Evolutionary conservation across 2,113 vertebrate genomes (phyloP), one percentile per base, ranked within the genome.

Genomic region (Merops nubicus): DNA sequence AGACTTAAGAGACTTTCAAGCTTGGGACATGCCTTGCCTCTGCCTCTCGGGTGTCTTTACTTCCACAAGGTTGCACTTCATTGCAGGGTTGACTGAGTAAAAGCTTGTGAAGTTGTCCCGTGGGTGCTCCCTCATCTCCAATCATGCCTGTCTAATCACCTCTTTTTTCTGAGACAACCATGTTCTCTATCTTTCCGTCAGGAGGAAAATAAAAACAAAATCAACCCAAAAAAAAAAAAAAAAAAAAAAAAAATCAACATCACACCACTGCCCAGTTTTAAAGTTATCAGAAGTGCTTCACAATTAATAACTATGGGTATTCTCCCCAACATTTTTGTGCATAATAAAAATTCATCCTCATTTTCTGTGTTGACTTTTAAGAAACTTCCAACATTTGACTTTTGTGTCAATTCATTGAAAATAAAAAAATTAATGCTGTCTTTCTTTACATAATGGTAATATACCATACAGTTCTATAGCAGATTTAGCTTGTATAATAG

Each of bases 41-140:
- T 89, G 91, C 97, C 93, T 97, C 94, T 81, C 0, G 26, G 96
- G 96, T 67, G 47, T 81, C 92, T 95, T 98, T 95, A 85, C 80
- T 98, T 98, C 97, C 91, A 95, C 93, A 50, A 89, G 89, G 74
- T 84, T 97, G 97, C 92, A 57, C 91, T 92, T 85, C 59, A 51
- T 26, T 69, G 86, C 68, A 97, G 17, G 81, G 89, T 8, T 97
- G 89, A 95, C 96, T 96, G 96, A 97, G 84, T 91, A 90, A 73
- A 83, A 64, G 76, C 87, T 96, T 90, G 57, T 20, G 40, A 96
- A 93, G 87, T 8, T 78, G 91, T 96, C 96, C 81, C 96, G 36
- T 85, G 89, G 96, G 95, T 96, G 89, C 87, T 96, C 94, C 96
- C 56, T 92, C 38, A 69, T 94, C 85, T 97, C 94, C 14, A 11